Percentiles rank a stretch among this genome's conserved stretches.
Conservation (phyloP, 1,140 invertebrate genomes). For the Marisa cornuarietis region DNA sequence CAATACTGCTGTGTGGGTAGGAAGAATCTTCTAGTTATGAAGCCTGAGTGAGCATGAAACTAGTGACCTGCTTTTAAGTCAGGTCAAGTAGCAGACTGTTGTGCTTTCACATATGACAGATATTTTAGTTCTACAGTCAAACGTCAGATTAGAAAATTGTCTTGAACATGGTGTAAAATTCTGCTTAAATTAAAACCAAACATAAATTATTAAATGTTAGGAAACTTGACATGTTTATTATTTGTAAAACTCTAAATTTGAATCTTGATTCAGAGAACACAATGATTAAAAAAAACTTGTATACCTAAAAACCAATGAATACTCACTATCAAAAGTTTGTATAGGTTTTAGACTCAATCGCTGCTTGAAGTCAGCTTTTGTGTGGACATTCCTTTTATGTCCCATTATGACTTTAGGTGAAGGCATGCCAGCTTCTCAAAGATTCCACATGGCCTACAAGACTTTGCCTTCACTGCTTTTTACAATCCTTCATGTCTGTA, state of each 20-base stretch:
- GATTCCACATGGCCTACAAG: too few species aligned
- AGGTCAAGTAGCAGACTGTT: too few species aligned
- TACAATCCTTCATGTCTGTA: too few species aligned
- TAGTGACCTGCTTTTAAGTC: too few species aligned
- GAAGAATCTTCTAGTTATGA: too few species aligned
- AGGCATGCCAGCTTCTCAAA: not conserved
- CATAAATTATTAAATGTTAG: not conserved
- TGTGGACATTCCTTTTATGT: conserved; percentile 22
- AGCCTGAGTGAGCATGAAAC: too few species aligned
- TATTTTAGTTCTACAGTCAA: too few species aligned
- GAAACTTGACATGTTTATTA: not conserved
- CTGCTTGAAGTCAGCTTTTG: conserved; percentile 26
- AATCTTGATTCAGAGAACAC: not conserved
- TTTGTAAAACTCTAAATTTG: not conserved
- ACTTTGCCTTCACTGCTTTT: too few species aligned
- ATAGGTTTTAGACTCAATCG: conserved; percentile 21
- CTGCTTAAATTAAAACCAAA: not conserved
- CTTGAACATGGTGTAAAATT: too few species aligned
- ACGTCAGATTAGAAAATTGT: too few species aligned
- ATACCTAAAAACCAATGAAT: not conserved
- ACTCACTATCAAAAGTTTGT: conserved; percentile 28
- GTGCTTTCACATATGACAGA: too few species aligned
- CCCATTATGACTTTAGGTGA: conserved; percentile 1
- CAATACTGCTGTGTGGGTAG: too few species aligned
- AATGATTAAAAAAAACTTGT: not conserved